These are phyloP conservation scores for Lanius collurio DNA, from an alignment of 2,113 vertebrate species.

Conservation along the genomic window DNA sequence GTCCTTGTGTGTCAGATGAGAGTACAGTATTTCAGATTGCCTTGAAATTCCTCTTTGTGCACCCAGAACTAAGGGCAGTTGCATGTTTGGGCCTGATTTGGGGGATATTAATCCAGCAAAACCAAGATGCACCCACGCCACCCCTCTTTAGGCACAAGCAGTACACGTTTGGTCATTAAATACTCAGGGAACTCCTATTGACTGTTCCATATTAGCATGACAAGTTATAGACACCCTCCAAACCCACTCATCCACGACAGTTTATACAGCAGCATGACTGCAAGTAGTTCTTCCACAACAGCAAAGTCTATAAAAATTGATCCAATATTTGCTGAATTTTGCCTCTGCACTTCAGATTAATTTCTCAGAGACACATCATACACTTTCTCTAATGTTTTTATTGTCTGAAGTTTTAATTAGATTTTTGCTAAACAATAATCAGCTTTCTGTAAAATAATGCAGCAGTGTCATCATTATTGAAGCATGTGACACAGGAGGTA, in stretches of 20 bases:
- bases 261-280: slow-evolving; percentile 10
- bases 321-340: slow-evolving; percentile 43
- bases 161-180: not conserved
- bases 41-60: not conserved
- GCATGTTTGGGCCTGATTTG: not conserved
- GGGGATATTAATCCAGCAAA: not conserved
- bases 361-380: slow-evolving; percentile 19
- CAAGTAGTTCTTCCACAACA: not conserved
- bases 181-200: not conserved
- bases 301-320: slow-evolving; percentile 25
- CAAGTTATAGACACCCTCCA: not conserved
- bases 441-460: slow-evolving; percentile 10
- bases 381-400: not conserved
- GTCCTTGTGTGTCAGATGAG: not conserved
- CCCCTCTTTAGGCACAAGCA: not conserved
- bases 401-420: not conserved
- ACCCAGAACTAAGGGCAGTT: not conserved
- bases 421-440: slow-evolving; percentile 6
- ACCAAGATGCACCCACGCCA: accelerated
- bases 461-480: not conserved
- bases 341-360: not conserved
- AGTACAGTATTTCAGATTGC: not conserved
- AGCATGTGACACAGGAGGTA: not conserved
- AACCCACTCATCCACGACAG: not conserved
- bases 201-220: not conserved